phyloP scores from a whole-genome alignment of 2,797 vertebrate genomes.

The Myripristis murdjan region DNA sequence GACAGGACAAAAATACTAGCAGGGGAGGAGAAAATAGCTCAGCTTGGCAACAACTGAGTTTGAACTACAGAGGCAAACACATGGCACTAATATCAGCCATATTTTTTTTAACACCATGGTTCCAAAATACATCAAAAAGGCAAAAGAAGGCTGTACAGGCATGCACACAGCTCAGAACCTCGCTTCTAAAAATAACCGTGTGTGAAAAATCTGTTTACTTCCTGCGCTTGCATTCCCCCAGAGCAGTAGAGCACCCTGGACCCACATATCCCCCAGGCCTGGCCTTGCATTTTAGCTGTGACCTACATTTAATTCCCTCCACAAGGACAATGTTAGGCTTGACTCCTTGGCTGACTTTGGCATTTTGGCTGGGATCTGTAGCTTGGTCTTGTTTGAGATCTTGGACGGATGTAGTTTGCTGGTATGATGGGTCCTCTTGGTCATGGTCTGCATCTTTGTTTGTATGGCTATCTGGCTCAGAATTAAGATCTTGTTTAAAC shows the following conservation, averaged over 20 bases:
- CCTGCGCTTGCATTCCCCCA: constrained; percentile 53
- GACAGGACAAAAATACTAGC: constrained; percentile 32
- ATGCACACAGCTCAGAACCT: constrained; percentile 45
- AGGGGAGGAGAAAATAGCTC: constrained; percentile 30
- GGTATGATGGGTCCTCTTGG: not conserved
- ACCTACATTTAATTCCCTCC: constrained; percentile 83
- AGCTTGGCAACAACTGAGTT: constrained; percentile 19
- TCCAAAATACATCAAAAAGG: constrained; percentile 63
- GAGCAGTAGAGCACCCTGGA: constrained; percentile 69
- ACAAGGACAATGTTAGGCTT: constrained; percentile 60
- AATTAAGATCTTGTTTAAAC: not conserved
- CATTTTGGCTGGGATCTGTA: constrained; percentile 31
- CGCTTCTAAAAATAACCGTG: constrained; percentile 80
- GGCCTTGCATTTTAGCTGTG: constrained; percentile 72
- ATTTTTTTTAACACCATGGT: constrained; percentile 44
- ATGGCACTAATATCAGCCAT: constrained; percentile 45
- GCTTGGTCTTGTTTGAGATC: constrained; percentile 23
- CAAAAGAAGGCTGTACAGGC: constrained; percentile 40
- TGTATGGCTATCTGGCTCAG: not conserved
- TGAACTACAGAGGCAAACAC: constrained; percentile 28
- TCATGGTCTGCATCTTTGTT: not conserved
- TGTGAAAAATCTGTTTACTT: constrained; percentile 81
- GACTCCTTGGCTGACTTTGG: constrained; percentile 52
- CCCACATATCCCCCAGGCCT: constrained; percentile 53
- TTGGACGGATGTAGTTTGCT: constrained; percentile 23